Conservation (phyloP, 2,797 vertebrate genomes). For the Nyctibius grandis region DNA sequence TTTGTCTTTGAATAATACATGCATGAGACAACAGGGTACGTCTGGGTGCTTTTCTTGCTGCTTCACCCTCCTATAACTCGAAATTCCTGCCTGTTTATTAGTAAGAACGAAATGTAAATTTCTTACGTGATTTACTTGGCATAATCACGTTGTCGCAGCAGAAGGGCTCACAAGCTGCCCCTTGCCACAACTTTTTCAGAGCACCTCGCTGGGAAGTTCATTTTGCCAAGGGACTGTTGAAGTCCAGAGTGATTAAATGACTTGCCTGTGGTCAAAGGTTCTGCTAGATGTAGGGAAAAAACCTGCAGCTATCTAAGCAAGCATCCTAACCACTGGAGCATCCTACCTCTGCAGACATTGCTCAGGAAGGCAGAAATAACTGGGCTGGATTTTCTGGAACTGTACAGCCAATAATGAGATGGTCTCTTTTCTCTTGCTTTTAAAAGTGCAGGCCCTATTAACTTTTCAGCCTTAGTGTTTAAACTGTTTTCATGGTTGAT, state of each 20-base stretch:
- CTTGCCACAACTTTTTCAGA: neutral
- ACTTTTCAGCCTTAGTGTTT: neutral
- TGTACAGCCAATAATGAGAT: neutral
- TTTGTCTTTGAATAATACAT: neutral
- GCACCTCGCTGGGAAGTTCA: neutral
- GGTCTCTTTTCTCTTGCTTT: neutral
- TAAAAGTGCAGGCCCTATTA: neutral
- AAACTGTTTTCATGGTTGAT: neutral
- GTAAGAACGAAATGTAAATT: neutral
- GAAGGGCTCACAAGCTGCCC: neutral
- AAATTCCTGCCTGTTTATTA: conserved; percentile 33
- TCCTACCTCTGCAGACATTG: neutral
- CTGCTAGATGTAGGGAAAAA: neutral
- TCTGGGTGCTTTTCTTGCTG: neutral
- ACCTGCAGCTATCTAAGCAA: neutral
- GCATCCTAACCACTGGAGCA: neutral
- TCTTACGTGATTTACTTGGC: neutral
- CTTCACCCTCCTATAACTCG: conserved; percentile 8
- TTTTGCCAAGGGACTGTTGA: neutral
- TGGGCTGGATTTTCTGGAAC: neutral
- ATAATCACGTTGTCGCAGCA: neutral
- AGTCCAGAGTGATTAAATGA: neutral
- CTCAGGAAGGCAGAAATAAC: neutral
- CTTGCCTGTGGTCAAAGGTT: neutral
- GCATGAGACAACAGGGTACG: conserved; percentile 15